Percentiles rank a stretch among this genome's conserved stretches.
phyloP scores from a whole-genome alignment of 2,888 invertebrate genomes.

The Metalampra italica region DNA sequence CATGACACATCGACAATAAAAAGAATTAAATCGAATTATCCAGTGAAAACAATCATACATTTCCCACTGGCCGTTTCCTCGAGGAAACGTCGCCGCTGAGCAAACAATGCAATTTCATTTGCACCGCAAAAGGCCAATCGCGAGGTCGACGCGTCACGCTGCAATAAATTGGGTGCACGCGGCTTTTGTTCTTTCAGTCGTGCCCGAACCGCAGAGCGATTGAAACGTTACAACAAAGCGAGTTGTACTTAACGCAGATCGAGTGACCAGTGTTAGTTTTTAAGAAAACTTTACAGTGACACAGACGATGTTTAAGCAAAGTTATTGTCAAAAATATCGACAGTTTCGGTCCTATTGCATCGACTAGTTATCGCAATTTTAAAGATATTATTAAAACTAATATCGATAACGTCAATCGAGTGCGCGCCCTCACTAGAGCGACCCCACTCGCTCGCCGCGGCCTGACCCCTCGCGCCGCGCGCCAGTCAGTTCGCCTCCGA shows the following conservation, averaged over 20 bases:
- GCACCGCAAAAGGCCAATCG: conserved; percentile 10
- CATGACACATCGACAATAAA: background rate
- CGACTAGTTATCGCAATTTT: too few species aligned
- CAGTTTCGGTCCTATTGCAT: too few species aligned
- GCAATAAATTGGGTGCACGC: conserved; percentile 12
- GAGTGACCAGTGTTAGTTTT: conserved; percentile 7
- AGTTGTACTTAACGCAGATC: conserved; percentile 15
- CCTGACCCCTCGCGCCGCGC: conserved; percentile 48
- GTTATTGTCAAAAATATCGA: too few species aligned
- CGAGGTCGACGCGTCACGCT: conserved; percentile 11
- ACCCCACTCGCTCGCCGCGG: conserved; percentile 45
- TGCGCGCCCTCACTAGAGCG: conserved; percentile 40
- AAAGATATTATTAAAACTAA: too few species aligned
- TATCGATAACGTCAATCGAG: conserved; percentile 14
- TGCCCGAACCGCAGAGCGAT: background rate
- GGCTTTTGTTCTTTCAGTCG: conserved; percentile 12
- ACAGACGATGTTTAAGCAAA: too few species aligned
- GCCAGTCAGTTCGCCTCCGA: conserved; percentile 31
- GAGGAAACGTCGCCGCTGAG: conserved; percentile 15
- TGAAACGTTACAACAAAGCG: too few species aligned
- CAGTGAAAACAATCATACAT: conserved; percentile 15
- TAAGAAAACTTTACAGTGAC: background rate
- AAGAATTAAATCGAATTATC: conserved; percentile 4
- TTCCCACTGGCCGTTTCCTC: conserved; percentile 15
- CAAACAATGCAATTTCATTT: conserved; percentile 20